A percentile compares a stretch with the other conserved stretches of the same genome.
These are phyloP conservation scores for Donacobius atricapilla DNA, from an alignment of 2,113 vertebrate species.

Conservation along the genomic window DNA sequence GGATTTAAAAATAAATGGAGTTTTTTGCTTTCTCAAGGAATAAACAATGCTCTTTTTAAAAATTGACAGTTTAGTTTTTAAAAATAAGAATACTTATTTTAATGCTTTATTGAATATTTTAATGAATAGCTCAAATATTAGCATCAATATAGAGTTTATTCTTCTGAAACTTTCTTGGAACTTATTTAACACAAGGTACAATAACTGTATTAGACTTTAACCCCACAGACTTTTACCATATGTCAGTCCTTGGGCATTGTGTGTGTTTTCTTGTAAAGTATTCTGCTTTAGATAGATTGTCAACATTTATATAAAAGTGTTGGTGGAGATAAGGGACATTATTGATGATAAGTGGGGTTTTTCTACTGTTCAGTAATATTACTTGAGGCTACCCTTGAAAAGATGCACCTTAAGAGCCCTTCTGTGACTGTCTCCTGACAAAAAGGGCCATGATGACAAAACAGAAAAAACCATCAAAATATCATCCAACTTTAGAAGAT, in stretches of 20 bases:
- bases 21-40: background rate
- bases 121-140: background rate
- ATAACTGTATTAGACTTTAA: background rate
- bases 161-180: background rate
- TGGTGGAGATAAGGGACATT: background rate
- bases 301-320: background rate
- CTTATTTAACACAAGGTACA: background rate
- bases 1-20: fast-evolving
- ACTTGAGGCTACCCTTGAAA: background rate
- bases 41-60: background rate
- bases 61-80: background rate
- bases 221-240: background rate
- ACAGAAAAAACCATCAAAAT: background rate
- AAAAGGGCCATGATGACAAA: background rate
- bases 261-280: background rate
- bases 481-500: background rate
- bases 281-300: background rate
- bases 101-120: background rate
- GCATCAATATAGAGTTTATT: background rate
- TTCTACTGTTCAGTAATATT: background rate
- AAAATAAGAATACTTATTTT: background rate
- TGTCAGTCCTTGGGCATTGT: background rate
- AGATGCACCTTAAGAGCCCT: background rate
- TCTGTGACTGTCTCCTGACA: background rate
- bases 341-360: background rate